phyloP scores from a whole-genome alignment of 2,113 vertebrate species.

The Mesitornis unicolor region DNA sequence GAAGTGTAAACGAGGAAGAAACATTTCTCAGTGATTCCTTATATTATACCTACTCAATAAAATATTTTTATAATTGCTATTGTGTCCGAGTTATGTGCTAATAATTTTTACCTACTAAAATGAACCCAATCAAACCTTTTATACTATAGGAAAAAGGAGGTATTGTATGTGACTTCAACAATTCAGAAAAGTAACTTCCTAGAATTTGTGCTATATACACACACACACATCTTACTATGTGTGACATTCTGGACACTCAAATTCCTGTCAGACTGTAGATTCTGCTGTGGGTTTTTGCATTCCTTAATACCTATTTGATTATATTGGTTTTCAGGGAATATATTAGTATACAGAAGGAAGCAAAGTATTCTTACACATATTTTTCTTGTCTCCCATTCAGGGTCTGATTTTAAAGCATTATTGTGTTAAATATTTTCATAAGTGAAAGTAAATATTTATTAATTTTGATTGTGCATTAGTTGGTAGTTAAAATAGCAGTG shows the following conservation, averaged over 20 bases:
- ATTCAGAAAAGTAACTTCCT: background rate
- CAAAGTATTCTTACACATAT: background rate
- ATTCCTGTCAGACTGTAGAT: background rate
- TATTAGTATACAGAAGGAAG: background rate
- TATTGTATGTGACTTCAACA: background rate
- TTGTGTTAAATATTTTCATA: background rate
- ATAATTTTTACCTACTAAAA: background rate
- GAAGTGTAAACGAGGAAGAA: background rate
- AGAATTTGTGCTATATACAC: background rate
- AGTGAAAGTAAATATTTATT: background rate
- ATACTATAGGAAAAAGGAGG: background rate
- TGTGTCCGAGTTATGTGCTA: background rate
- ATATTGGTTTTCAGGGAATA: background rate
- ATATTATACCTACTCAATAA: background rate
- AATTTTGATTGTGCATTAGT: background rate
- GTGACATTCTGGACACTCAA: background rate
- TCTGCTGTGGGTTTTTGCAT: background rate
- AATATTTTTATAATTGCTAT: background rate
- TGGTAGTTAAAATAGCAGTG: background rate
- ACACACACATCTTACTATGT: background rate
- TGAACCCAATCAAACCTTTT: background rate
- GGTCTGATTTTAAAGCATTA: background rate
- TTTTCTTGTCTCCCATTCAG: background rate
- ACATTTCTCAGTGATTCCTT: background rate
- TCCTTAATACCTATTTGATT: background rate